Percentiles rank a stretch among this genome's conserved stretches.
These are phyloP conservation scores for Ellobius talpinus DNA, from an alignment of 2,113 vertebrate genomes.

Conservation along the genomic window DNA sequence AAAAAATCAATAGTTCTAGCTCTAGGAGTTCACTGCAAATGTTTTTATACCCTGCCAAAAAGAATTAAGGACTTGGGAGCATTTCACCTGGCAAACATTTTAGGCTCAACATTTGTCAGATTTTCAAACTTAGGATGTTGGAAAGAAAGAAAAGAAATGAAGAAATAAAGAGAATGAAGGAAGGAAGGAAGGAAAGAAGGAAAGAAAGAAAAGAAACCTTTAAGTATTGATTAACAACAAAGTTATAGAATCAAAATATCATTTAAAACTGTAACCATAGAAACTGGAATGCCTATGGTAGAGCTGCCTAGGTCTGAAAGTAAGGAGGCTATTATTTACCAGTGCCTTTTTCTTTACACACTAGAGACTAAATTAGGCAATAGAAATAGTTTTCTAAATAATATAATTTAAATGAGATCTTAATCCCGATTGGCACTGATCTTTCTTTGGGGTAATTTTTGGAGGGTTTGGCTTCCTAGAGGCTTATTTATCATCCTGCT, in stretches of 20 bases:
- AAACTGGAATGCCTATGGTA: constrained; percentile 72
- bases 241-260: constrained; percentile 70
- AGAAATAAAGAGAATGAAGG: neutral
- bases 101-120: constrained; percentile 74
- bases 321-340: constrained; percentile 50
- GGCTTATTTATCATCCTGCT: constrained; percentile 49
- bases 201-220: neutral
- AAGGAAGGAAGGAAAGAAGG: neutral
- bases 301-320: constrained; percentile 73
- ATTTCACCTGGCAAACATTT: constrained; percentile 79
- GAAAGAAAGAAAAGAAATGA: neutral
- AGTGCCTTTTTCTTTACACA: neutral
- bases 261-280: constrained; percentile 81
- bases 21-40: constrained; percentile 75
- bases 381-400: neutral
- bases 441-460: constrained; percentile 41
- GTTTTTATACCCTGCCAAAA: constrained; percentile 74
- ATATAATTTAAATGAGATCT: constrained; percentile 39
- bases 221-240: constrained; percentile 71
- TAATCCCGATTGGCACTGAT: constrained; percentile 57
- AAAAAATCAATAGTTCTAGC: constrained; percentile 81
- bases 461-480: neutral
- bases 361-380: constrained; percentile 58
- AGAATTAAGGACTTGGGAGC: constrained; percentile 65
- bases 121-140: constrained; percentile 73